Conservation (phyloP, 2,797 vertebrate genomes). For the Falco peregrinus region DNA sequence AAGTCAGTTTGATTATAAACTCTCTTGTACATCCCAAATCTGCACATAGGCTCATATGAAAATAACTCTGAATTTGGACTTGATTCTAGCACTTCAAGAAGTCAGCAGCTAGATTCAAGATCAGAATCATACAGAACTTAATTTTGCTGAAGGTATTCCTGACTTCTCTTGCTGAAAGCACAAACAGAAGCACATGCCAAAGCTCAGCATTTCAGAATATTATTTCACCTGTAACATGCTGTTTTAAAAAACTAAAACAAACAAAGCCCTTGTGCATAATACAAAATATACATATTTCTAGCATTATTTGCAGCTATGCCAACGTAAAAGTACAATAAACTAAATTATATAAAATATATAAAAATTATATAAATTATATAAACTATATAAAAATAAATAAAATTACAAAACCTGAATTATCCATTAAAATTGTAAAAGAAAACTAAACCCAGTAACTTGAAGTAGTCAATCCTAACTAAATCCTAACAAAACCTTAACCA, state of each 20-base stretch:
- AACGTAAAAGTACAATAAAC: slow-evolving; percentile 65
- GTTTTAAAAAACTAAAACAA: slow-evolving; percentile 3
- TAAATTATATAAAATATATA: slow-evolving; percentile 49
- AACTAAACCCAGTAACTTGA: slow-evolving; percentile 1
- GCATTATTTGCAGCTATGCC: slow-evolving; percentile 35
- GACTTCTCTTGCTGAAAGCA: not conserved
- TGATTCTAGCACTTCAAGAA: not conserved
- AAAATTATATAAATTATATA: too few species aligned
- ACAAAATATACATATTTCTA: slow-evolving; percentile 65
- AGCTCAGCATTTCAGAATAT: slow-evolving; percentile 1
- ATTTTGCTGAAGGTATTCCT: not conserved
- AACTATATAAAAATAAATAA: too few species aligned
- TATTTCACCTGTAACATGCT: not conserved
- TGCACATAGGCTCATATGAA: not conserved
- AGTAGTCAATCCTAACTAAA: too few species aligned
- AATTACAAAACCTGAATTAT: too few species aligned
- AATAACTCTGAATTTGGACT: not conserved
- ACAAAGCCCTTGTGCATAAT: not conserved
- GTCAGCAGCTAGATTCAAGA: not conserved
- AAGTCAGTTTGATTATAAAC: not conserved
- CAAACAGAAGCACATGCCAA: not conserved
- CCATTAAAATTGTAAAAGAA: not conserved
- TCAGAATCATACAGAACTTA: not conserved
- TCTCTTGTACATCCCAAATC: not conserved
- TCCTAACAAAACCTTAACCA: slow-evolving; percentile 9